Evolutionary conservation across 1,140 invertebrate species (phyloP), one percentile per base, ranked within the genome.

Genomic region (Zaprionus nigranus): DNA sequence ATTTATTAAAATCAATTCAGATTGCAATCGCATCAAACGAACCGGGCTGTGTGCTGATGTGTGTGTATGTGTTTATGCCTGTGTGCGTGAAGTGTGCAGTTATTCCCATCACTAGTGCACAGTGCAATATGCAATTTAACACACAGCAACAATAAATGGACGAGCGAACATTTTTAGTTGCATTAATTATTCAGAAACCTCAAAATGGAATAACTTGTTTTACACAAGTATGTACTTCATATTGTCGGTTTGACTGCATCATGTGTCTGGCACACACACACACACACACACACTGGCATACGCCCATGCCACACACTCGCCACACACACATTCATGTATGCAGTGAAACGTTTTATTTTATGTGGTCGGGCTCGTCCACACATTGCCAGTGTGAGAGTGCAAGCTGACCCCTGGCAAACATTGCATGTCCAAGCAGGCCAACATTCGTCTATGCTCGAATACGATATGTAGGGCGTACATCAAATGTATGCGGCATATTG

Each of bases 111-210:
- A 61, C 30, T 34, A 36, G 43, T 17, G 53, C 36, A 71, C n/a
- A 63, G 28, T 43, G 56, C 34, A 68, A 54, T 51, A 66, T 77
- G 64, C 74, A 76, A 70, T 73, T 66, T 60, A 76, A 63, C 40
- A 43, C 40, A 43, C 64, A 56, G 74, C 58, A 82, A 63, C 71
- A 63, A 70, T 74, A 78, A 83, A 79, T 73, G 81, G 59, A 79
- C 66, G 78, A 79, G 65, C 60, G 75, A 87, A 66, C 80, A 83
- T 78, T 87, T 87, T 83, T 82, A 87, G 83, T 83, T 67, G 68
- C 56, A 87, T 87, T 88, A 88, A 87, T 87, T 87, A 87, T 87
- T 87, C 84, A 87, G 66, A 83, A 73, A 79, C 83, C 84, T 87
- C 80, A 83, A 75, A 87, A 87, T 88, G 83, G 78, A 87, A 87